phyloP scores from a whole-genome alignment of 2,113 vertebrate genomes.

The Malurus elegans region DNA sequence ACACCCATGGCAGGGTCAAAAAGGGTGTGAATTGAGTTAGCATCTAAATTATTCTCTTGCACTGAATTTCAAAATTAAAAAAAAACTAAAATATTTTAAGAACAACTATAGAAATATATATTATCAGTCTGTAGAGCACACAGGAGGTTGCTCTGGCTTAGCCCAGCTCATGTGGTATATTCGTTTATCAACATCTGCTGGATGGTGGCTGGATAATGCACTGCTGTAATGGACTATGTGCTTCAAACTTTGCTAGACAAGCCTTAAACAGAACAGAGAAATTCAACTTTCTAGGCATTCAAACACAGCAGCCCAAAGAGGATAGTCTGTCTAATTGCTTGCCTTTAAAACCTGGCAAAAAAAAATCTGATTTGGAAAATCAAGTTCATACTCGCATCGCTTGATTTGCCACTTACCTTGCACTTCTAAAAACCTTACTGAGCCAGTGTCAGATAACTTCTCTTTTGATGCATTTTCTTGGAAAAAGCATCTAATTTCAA shows the following conservation, averaged over 20 bases:
- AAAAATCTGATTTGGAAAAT: neutral
- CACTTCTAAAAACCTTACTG: neutral
- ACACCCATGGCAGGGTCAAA: neutral
- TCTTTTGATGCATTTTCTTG: neutral
- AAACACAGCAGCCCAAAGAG: neutral
- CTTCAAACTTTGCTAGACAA: neutral
- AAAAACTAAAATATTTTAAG: neutral
- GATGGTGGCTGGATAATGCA: neutral
- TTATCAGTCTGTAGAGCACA: too few relatives aligned
- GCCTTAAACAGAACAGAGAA: neutral
- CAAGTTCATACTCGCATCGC: fast-evolving
- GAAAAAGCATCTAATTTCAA: neutral
- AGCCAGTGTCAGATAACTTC: neutral
- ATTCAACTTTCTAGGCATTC: neutral
- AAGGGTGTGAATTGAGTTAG: neutral
- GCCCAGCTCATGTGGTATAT: neutral
- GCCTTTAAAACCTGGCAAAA: neutral
- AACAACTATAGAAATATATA: fast-evolving
- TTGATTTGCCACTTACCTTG: neutral
- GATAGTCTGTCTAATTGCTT: neutral
- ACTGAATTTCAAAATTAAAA: neutral
- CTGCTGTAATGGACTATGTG: neutral
- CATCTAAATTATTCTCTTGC: neutral
- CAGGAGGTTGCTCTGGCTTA: neutral
- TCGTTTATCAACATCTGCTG: neutral